Conservation (phyloP, 2,113 vertebrate species). For the Caranx melampygus region DNA sequence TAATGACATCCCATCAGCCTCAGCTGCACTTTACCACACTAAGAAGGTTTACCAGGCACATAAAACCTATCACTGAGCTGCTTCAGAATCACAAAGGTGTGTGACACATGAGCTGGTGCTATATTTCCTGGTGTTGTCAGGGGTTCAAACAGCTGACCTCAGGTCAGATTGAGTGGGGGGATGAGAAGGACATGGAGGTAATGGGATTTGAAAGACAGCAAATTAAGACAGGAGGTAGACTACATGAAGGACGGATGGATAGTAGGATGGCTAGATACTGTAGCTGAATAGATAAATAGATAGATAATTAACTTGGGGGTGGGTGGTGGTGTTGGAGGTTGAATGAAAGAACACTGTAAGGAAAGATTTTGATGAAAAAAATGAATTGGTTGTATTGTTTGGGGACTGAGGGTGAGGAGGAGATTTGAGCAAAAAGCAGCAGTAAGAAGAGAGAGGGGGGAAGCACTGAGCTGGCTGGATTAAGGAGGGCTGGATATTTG, state of each 20-base stretch:
- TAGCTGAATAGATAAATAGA: not conserved
- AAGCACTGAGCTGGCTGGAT: not conserved
- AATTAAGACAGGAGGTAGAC: not conserved
- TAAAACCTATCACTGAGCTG: not conserved
- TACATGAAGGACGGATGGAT: not conserved
- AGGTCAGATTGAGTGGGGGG: not conserved
- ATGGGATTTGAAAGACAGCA: conserved; percentile 1
- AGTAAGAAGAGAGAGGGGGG: conserved; percentile 22
- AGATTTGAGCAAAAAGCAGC: not conserved
- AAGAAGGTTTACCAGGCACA: not conserved
- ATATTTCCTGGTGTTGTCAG: not conserved
- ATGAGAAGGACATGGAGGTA: conserved; percentile 4
- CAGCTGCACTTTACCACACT: too few relatives aligned
- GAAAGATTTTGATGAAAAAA: not conserved
- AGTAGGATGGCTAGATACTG: not conserved
- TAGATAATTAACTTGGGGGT: not conserved
- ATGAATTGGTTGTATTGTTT: not conserved
- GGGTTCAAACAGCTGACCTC: conserved; percentile 16
- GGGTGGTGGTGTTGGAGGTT: not conserved
- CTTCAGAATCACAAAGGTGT: not conserved
- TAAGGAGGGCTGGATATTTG: not conserved
- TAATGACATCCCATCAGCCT: too few relatives aligned
- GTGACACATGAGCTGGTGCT: not conserved
- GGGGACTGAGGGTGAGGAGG: not conserved
- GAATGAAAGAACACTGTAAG: not conserved